Evolutionary conservation across 2,888 invertebrate species (phyloP), one percentile per base, ranked within the genome.

Genomic region (Clusia tigrina): DNA sequence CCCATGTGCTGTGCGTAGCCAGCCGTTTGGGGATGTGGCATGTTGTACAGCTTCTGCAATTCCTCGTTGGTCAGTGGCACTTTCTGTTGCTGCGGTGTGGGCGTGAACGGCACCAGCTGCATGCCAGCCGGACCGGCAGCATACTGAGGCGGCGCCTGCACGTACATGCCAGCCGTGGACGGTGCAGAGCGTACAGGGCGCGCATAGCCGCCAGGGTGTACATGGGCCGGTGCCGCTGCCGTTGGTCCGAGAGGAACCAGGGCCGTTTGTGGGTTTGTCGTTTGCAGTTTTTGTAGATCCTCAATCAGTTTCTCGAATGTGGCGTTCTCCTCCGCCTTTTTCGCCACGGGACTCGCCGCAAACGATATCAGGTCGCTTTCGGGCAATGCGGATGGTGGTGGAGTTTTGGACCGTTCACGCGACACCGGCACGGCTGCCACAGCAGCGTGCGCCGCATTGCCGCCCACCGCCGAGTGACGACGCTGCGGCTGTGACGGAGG

Each of bases 341-440:
- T 80, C n/a, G 74, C 68, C 3, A 87, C 87, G 20, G 91, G 91
- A 79, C 89, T 91, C 18, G 32, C 58, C 20, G 88, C 73, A 77
- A 91, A 91, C 15, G 90, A 91, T 72, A 91, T 91, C 67, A 91
- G 83, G 84, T 91, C 91, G 64, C 86, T 88, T 24, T 85, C 83
- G 58, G 23, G 9, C 1, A 67, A 48, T 2, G 69, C 62, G 23
- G 69, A 64, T 0, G 80, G 65, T 0, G 78, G 76, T 15, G 80
- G 80, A 2, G 80, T 80, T 2, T 67, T 69, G 0, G 79, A 71
- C 15, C 79, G 76, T 26, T 73, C 78, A 20, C 65, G 48, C 18
- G 2, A 1, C 2, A 10, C 17, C 15, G 58, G 5, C 23, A 59
- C 60, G 2, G 46, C 22, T 2, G 32, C 37, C 1, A 63, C 26